Evolutionary conservation across 2,113 vertebrate species (phyloP), one percentile per base, ranked within the genome.

Genomic region (Tretioscincus oriximinensis): DNA sequence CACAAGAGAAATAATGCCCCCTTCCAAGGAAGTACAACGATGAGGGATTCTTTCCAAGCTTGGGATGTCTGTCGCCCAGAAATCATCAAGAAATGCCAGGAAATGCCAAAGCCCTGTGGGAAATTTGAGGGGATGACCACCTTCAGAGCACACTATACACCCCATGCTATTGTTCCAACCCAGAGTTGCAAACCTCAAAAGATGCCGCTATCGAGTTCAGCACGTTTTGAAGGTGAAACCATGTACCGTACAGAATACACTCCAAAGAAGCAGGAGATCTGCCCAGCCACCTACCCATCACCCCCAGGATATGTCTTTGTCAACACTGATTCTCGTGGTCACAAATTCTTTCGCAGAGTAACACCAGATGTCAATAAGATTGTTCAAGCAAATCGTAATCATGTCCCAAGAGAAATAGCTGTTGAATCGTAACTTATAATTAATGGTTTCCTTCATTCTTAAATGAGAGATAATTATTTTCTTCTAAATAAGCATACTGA

Each of bases 21-120:
- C 79, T 97, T 97, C 81, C 94, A 95, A 86, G 95, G 93, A 7
- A 94, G 26, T 82, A 96, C 94, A 76, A 97, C 97, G 60, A 97
- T 80, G 12, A 94, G 90, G 74, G 96, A 97, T 7, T 95, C 96
- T 87, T 98, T 95, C 69, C 95, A 93, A 81, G 85, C 92, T 0
- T 96, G 96, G 96, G 89, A 70, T 14, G 18, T 11, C 22, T 89
- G 85, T 28, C 92, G 69, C 1, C 95, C 66, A 82, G 90, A 84
- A 28, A 85, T 93, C 21, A 86, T 93, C 81, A 96, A 92, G 83
- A 92, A 84, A 54, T 83, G 91, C 29, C 87, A 91, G 10, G 92
- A 95, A 89, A 92, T 96, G 45, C 90, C 66, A 78, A 95, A 83
- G 70, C 86, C 93, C n/a, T 85, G 73, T 0, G 96, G 95, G 68